Base-by-base conservation (phyloP, 2,888 invertebrate species). In the Parapristionchus giblindavisi region DNA sequence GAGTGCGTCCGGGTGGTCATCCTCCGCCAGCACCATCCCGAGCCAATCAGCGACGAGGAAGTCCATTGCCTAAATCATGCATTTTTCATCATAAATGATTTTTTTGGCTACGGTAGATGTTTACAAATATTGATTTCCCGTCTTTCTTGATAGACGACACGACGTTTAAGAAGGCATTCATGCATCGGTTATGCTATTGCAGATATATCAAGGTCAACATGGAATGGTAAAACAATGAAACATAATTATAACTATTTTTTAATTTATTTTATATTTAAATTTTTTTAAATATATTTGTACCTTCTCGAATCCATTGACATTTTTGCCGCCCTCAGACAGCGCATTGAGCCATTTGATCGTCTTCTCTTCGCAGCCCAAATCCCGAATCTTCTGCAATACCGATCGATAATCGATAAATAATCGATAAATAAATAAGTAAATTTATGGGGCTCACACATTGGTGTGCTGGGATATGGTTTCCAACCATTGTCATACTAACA, bases 41-140 rank as follows among this genome's bases (percentile, higher is more conserved):
- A 82, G 71, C 82, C 82, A 82, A 4, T 77, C 76, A 6, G 78
- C 71, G 8, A 82, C 51, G 38, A 82, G 73, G 66, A 71, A 65
- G 54, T 79, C 79, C 78, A 78, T 78, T n/a, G 76, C 76, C 79
- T 79, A 24, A 38, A 72, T 17, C 11, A n/a, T 48, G 11, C 11
- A 14, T 48, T 48, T 48, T 21, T 21, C 48, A 48, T 48, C 21
- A 65, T 43, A 14, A 43, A 43, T 17, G 17, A 43, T 43, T 43
- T 43, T 17, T 14, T 17, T 43, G 43, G 43, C 43, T 43, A 43
- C 43, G 8, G 43, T 43, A 14, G 8, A 43, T 17, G n/a, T n/a
- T n/a, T n/a, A n/a, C n/a, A n/a, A n/a, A n/a, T n/a, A n/a, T n/a
- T n/a, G n/a, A n/a, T n/a, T n/a, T n/a, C n/a, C n/a, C n/a, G n/a